Percentiles rank a stretch among this genome's conserved stretches.
These are phyloP conservation scores for Pollenia labialis DNA, from an alignment of 2,888 invertebrate species.

Conservation along the genomic window DNA sequence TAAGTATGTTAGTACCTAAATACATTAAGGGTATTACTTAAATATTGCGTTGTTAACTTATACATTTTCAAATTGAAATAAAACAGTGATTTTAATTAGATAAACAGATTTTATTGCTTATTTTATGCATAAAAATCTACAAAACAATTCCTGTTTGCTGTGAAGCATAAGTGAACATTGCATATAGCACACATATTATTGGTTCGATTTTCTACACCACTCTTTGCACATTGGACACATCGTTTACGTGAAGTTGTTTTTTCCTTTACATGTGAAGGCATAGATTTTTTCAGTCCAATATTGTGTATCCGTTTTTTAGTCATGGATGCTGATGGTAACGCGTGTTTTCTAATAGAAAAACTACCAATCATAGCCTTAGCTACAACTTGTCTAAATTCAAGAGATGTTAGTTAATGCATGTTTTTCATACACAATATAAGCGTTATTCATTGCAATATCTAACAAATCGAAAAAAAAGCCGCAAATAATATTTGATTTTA, in stretches of 20 bases:
- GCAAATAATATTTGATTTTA: constrained; percentile 49
- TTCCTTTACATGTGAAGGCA: constrained; percentile 31
- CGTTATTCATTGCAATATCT: not conserved
- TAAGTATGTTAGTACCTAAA: no score
- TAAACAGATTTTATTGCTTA: no score
- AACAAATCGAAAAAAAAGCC: not conserved
- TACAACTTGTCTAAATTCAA: constrained; percentile 45
- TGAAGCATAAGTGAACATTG: constrained; percentile 54
- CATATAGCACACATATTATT: constrained; percentile 49
- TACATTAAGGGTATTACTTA: no score
- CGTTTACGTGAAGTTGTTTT: not conserved
- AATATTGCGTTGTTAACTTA: no score
- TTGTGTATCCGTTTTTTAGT: no score
- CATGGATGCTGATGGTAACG: constrained; percentile 27
- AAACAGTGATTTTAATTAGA: no score
- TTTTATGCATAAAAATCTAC: no score
- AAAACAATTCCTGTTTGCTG: constrained; percentile 49
- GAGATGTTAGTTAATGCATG: constrained; percentile 3
- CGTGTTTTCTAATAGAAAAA: constrained; percentile 31
- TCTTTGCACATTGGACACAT: constrained; percentile 20
- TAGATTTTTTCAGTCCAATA: constrained; percentile 7
- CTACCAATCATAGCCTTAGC: not conserved
- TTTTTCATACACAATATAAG: constrained; percentile 40
- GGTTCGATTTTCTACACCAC: constrained; percentile 32
- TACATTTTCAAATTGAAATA: no score